Conservation (phyloP, 1,140 invertebrate genomes). For the Linepithema humile region DNA sequence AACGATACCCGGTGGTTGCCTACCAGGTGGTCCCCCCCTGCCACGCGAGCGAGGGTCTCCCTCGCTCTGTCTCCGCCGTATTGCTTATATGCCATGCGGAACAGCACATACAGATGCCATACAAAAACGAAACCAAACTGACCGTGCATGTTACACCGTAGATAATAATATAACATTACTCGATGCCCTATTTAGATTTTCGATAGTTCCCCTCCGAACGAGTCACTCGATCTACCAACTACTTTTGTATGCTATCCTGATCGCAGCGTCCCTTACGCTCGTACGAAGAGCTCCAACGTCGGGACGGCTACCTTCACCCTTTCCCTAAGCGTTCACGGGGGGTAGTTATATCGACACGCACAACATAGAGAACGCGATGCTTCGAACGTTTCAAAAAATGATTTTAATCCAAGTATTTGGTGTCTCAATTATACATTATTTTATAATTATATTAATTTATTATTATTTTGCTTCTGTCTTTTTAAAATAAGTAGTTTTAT, state of each 20-base stretch:
- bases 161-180: constrained; percentile 68
- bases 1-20: constrained; percentile 21
- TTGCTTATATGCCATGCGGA: not conserved
- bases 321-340: not conserved
- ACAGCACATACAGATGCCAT: constrained; percentile 55
- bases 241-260: constrained; percentile 62
- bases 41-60: not conserved
- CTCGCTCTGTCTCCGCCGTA: constrained; percentile 20
- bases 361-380: not conserved
- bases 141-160: constrained; percentile 33
- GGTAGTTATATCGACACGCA: not conserved
- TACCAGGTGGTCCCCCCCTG: constrained; percentile 69
- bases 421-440: not conserved
- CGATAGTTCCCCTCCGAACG: constrained; percentile 42
- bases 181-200: constrained; percentile 56
- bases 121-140: constrained; percentile 69
- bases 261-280: constrained; percentile 67
- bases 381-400: not conserved
- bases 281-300: constrained; percentile 61
- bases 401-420: not conserved
- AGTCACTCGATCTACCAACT: constrained; percentile 61
- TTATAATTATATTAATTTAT: not conserved
- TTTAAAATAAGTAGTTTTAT: not conserved
- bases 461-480: not conserved
- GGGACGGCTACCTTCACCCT: constrained; percentile 58